Conservation (phyloP, 2,888 invertebrate genomes). For the Choristoneura rosaceana region DNA sequence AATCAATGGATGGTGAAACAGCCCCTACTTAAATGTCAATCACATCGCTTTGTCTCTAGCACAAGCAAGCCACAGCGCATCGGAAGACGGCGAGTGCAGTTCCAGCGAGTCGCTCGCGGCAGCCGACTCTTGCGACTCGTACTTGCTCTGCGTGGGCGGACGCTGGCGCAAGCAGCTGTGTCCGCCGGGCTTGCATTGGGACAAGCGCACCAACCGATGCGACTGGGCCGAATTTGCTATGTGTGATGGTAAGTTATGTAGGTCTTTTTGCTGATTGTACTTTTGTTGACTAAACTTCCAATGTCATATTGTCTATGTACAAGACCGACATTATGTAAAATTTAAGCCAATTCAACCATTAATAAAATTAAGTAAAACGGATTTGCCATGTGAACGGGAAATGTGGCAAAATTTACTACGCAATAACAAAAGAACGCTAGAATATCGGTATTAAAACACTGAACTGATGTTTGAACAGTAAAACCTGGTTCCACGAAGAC, state of each 20-base stretch:
- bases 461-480: slow-evolving; percentile 40
- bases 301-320: too few relatives aligned
- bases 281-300: too few relatives aligned
- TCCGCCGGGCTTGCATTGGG: slow-evolving; percentile 93
- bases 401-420: too few relatives aligned
- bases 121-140: slow-evolving; percentile 89
- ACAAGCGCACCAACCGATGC: slow-evolving; percentile 88
- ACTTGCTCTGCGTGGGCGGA: slow-evolving; percentile 90
- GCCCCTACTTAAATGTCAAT: not conserved
- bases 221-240: slow-evolving; percentile 93
- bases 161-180: slow-evolving; percentile 89
- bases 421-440: not conserved
- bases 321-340: too few relatives aligned
- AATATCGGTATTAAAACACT: too few relatives aligned
- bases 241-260: slow-evolving; percentile 79
- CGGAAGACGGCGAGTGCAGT: slow-evolving; percentile 60
- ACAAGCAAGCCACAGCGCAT: slow-evolving; percentile 52
- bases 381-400: too few relatives aligned
- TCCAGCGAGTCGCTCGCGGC: slow-evolving; percentile 80
- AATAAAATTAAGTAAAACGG: too few relatives aligned
- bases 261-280: too few relatives aligned
- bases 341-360: too few relatives aligned
- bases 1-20: too few relatives aligned
- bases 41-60: slow-evolving; percentile 42
- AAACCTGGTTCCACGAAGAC: slow-evolving; percentile 65